Percentiles rank a stretch among this genome's conserved stretches.
Conservation (phyloP, 2,888 invertebrate species). For the Diadegma fenestrale region DNA sequence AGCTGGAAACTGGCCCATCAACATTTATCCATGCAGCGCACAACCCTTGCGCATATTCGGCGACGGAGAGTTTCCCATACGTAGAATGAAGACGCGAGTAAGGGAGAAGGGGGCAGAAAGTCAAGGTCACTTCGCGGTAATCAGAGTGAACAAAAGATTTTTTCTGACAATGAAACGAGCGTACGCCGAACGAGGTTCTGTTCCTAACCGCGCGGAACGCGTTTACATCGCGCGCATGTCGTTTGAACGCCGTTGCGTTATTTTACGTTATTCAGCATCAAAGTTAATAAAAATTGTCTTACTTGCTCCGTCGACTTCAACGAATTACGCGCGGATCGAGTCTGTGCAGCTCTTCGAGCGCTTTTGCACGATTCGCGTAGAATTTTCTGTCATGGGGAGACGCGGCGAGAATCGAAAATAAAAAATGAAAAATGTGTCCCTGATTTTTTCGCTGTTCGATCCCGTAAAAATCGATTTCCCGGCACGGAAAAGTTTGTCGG, state of each 20-base stretch:
- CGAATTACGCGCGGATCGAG: not conserved
- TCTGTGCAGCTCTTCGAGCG: not conserved
- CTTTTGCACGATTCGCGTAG: too few species aligned
- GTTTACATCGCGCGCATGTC: not conserved
- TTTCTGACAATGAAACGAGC: not conserved
- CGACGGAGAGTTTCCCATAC: not conserved
- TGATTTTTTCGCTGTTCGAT: too few species aligned
- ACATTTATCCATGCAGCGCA: not conserved
- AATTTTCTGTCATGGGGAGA: too few species aligned
- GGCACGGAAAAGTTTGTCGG: not conserved
- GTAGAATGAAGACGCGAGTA: not conserved
- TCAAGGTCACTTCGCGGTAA: conserved; percentile 48
- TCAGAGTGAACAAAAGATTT: conserved; percentile 51
- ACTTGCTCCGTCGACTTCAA: not conserved
- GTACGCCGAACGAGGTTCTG: not conserved
- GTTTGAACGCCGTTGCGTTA: not conserved
- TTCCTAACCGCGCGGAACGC: not conserved
- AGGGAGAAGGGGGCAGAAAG: not conserved
- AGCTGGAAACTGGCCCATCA: not conserved
- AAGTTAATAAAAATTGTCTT: not conserved
- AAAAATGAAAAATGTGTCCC: too few species aligned
- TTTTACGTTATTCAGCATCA: not conserved
- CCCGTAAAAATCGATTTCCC: not conserved
- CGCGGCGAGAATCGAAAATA: too few species aligned
- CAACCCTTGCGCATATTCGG: not conserved